A percentile compares a stretch with the other conserved stretches of the same genome.
Evolutionary conservation across 2,888 invertebrate genomes (phyloP).

Genomic region (Liopterus haemorrhoidalis): DNA sequence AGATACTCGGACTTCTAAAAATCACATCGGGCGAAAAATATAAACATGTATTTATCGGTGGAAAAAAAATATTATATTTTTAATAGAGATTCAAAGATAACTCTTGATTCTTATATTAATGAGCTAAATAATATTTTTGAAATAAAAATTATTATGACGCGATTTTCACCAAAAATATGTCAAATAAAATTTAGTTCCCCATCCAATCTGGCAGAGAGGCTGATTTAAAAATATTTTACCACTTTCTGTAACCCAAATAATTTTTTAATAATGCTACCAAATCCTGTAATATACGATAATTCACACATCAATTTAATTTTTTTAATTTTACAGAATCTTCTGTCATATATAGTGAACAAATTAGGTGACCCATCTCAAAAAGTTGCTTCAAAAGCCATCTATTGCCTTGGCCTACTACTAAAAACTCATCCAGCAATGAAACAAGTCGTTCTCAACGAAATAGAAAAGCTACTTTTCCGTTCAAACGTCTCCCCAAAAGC

Average conservation of each 20-base stretch:
- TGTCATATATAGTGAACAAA: slow-evolving; percentile 84
- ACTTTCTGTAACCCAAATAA: background rate
- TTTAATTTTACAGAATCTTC: slow-evolving; percentile 53
- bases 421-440: slow-evolving; percentile 90
- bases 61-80: too few species aligned
- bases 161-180: too few species aligned
- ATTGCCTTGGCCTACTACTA: slow-evolving; percentile 76
- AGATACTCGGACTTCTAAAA: too few species aligned
- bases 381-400: slow-evolving; percentile 82
- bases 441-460: slow-evolving; percentile 74
- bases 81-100: too few species aligned
- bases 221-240: too few species aligned
- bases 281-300: background rate
- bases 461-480: slow-evolving; percentile 84
- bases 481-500: slow-evolving; percentile 75
- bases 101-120: too few species aligned
- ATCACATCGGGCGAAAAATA: too few species aligned
- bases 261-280: background rate
- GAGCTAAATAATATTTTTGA: too few species aligned
- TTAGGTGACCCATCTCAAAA: slow-evolving; percentile 88
- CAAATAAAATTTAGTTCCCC: too few species aligned
- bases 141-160: too few species aligned
- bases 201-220: too few species aligned
- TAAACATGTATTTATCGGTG: too few species aligned
- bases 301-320: slow-evolving; percentile 6